Base-by-base conservation (phyloP, 2,797 vertebrate species). In the Acanthiza pusilla region DNA sequence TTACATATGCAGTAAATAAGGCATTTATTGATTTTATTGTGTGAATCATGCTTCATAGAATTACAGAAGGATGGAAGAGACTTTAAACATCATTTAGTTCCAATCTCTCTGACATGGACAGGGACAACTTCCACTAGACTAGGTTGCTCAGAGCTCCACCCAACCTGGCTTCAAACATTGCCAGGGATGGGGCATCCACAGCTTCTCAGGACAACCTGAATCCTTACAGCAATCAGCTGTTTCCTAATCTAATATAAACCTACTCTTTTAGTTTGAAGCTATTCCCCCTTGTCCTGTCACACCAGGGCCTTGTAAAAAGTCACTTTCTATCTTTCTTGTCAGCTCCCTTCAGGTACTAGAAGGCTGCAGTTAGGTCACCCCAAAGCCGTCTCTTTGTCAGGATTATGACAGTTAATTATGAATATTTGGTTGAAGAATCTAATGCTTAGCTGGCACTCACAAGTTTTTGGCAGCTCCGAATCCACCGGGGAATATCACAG, bases 391-490 rank as follows among this genome's bases (percentile, higher is more conserved):
- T 43, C 32, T 55, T 43, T 25, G 20, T 14, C 23, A 55, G 53
- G 38, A 21, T 43, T 55, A 55, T 12, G 10, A 61, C 0, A 54
- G 32, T n/a, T 67, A 42, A 54, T 48, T 10, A 54, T 8, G 7
- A 88, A 13, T 43, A 76, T 51, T 88, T 74, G 51, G 6, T 32
- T 53, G n/a, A 79, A 38, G 15, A 67, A 18, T 68, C 20, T 79
- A 65, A 78, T 27, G 38, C 8, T 91, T 51, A 77, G 53, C 8
- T 80, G 61, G 48, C 57, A 98, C 98, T 93, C 94, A 98, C 98
- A 99, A 90, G 94, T 99, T 99, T 97, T 99, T 99, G 72, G 98
- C 98, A 13, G 98, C 98, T 43, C 98, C 98, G 4, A 99, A 99
- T 42, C 98, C 98, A 77, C 98, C 98, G 0, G 98, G 98, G 92